A percentile compares a stretch with the other conserved stretches of the same genome.
phyloP scores from a whole-genome alignment of 2,797 vertebrate genomes.

The Semaprochilodus insignis region DNA sequence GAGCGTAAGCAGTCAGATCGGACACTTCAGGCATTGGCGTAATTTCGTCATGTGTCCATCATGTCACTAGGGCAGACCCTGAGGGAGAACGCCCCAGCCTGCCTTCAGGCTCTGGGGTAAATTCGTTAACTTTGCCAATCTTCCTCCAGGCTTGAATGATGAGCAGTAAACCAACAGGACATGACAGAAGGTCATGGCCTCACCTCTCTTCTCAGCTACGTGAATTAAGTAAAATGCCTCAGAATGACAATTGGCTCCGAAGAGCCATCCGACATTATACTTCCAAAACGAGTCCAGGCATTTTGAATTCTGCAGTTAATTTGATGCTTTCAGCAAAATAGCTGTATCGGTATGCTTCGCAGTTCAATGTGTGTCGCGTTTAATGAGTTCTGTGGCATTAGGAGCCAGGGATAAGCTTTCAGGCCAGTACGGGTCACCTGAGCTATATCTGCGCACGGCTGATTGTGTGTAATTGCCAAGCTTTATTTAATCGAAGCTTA shows the following conservation, averaged over 20 bases:
- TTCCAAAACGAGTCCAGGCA: constrained; percentile 6
- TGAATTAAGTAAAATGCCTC: constrained; percentile 65
- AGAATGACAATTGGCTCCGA: constrained; percentile 74
- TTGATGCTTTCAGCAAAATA: constrained; percentile 43
- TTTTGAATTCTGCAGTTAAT: constrained; percentile 26
- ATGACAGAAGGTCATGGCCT: constrained; percentile 71
- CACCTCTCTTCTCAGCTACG: constrained; percentile 63
- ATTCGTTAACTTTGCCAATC: constrained; percentile 48
- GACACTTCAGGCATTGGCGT: constrained; percentile 41
- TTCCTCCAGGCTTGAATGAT: constrained; percentile 55
- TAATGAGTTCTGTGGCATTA: constrained; percentile 62
- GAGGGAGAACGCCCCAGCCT: constrained; percentile 8
- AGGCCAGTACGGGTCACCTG: constrained; percentile 66
- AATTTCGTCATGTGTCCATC: constrained; percentile 48
- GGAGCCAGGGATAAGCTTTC: constrained; percentile 63
- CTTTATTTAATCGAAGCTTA: constrained; percentile 78
- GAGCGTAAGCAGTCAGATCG: constrained; percentile 57
- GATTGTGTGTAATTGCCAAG: constrained; percentile 74
- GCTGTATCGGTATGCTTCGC: constrained; percentile 25
- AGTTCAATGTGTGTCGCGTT: constrained; percentile 41
- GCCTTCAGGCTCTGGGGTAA: constrained; percentile 3
- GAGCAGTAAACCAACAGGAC: constrained; percentile 71
- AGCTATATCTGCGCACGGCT: constrained; percentile 67
- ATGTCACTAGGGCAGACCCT: constrained; percentile 11
- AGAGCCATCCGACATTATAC: constrained; percentile 33